Percentiles rank a stretch among this genome's conserved stretches.
phyloP scores from a whole-genome alignment of 1,140 invertebrate genomes.

The Cotesia chilonis region DNA sequence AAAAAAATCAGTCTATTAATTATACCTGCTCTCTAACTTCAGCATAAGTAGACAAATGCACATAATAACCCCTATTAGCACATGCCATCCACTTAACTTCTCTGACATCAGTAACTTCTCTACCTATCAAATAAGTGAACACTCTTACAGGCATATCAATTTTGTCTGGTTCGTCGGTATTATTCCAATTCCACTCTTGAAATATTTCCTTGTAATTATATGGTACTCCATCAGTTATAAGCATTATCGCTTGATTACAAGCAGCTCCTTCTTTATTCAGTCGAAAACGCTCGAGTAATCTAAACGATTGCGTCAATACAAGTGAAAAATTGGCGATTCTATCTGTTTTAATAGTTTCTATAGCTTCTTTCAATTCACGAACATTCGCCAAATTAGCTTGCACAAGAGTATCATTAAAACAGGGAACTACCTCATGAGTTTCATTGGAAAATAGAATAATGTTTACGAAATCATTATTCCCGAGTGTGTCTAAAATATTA shows the following conservation, averaged over 20 bases:
- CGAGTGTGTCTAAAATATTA: conserved; percentile 95
- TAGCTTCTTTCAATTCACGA: conserved; percentile 81
- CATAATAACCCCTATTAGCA: conserved; percentile 91
- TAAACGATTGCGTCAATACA: conserved; percentile 90
- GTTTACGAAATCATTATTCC: conserved; percentile 98
- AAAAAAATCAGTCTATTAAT: background rate
- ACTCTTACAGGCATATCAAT: conserved; percentile 85
- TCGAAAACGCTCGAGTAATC: conserved; percentile 76
- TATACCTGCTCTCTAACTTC: conserved; percentile 88
- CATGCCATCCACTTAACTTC: conserved; percentile 98
- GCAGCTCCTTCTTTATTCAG: conserved; percentile 69
- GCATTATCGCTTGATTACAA: conserved; percentile 95
- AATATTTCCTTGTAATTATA: conserved; percentile 93
- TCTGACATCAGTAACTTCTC: conserved; percentile 82
- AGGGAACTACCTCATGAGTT: conserved; percentile 82
- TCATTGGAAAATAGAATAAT: conserved; percentile 87
- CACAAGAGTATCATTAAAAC: conserved; percentile 87
- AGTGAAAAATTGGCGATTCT: conserved; percentile 95
- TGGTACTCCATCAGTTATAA: conserved; percentile 97
- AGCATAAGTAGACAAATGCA: conserved; percentile 89
- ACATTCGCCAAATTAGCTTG: conserved; percentile 91
- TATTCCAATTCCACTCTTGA: conserved; percentile 83
- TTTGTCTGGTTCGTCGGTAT: conserved; percentile 78
- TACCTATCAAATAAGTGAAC: conserved; percentile 97
- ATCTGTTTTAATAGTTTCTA: conserved; percentile 80